Base-by-base conservation (phyloP, 2,797 vertebrate species). In the Adelosebastes latens region DNA sequence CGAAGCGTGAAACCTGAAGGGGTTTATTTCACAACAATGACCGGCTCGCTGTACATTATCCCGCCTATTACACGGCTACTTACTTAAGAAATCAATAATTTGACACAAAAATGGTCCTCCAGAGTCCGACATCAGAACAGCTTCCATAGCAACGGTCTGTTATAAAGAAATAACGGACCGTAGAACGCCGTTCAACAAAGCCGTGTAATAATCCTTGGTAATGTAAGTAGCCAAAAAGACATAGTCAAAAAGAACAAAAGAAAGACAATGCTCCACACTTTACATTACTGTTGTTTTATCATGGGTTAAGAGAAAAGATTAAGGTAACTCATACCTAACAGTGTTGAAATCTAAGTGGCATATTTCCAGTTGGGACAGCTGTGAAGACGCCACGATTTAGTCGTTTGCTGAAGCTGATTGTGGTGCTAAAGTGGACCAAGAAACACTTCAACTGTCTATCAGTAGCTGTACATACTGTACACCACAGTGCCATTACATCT, bases 401-500 rank as follows among this genome's bases (percentile, higher is more conserved):
- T 65, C 1, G 2, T 63, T 56, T 59, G 67, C 58, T 53, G n/a
- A 79, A 62, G 20, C 36, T 71, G 29, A 79, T 58, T 79, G 77
- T 80, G 86, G 85, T 87, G 86, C 87, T 93, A 63, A 82, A 73
- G 63, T 71, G 53, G 77, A 75, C 75, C 70, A 72, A 46, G 29
- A 75, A 79, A 79, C 36, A 42, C 31, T 64, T 77, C 6, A 13
- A 24, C 53, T 67, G 55, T 79, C 72, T 55, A 13, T 69, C 27
- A 36, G 27, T 49, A 76, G 53, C 62, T 63, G 68, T 29, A 75
- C 77, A 71, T 6, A 42, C 39, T 42, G 39, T 42, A 70, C 79
- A 83, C 81, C 78, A 60, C 75, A 82, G 87, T 90, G 91, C 91
- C 90, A 82, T 84, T 74, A 77, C 82, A 80, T 88, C 39, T 72